A percentile compares a stretch with the other conserved stretches of the same genome.
Conservation (phyloP, 2,888 invertebrate species). For the Lacanobia oleracea region DNA sequence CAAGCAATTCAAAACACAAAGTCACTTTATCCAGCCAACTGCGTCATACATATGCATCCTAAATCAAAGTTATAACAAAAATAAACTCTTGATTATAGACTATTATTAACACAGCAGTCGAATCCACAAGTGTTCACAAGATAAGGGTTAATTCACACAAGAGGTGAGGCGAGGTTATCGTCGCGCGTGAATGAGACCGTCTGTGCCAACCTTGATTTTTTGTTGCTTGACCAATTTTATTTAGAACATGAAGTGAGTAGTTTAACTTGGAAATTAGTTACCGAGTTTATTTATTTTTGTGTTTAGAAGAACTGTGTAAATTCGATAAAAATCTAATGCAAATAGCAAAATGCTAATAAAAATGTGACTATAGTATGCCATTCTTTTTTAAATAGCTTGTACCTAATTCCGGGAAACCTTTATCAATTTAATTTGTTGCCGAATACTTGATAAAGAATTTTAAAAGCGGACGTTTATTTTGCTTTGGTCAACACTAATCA, state of each 20-base stretch:
- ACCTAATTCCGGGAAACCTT: background rate
- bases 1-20: background rate
- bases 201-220: slow-evolving; percentile 74
- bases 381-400: too few species aligned
- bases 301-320: background rate
- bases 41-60: slow-evolving; percentile 8
- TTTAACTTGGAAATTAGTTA: background rate
- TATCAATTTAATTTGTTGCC: background rate
- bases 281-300: background rate
- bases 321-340: background rate
- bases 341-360: background rate
- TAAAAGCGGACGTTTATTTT: background rate
- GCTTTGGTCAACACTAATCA: background rate
- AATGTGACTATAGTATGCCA: too few species aligned
- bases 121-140: slow-evolving; percentile 55
- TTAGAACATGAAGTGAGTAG: slow-evolving; percentile 33
- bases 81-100: slow-evolving; percentile 29
- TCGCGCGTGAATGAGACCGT: slow-evolving; percentile 53
- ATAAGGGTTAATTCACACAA: slow-evolving; percentile 74
- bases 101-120: slow-evolving; percentile 36
- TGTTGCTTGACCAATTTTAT: slow-evolving; percentile 60
- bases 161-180: slow-evolving; percentile 75
- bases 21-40: background rate
- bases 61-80: slow-evolving; percentile 22
- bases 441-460: background rate